A percentile compares a stretch with the other conserved stretches of the same genome.
Evolutionary conservation across 2,113 vertebrate genomes (phyloP).

Genomic region (Salvelinus sp.): DNA sequence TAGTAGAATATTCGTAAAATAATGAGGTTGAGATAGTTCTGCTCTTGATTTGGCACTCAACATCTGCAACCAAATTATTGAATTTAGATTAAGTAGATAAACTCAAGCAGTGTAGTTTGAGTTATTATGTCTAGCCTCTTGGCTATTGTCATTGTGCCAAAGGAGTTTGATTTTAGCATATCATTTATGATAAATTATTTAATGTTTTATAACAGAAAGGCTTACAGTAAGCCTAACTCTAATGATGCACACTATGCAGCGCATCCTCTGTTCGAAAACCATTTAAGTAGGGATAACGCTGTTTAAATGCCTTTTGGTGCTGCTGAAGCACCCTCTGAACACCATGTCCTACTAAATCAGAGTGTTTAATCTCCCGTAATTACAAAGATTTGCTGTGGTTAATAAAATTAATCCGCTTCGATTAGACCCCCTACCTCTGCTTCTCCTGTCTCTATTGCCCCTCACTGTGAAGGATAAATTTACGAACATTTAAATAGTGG

Average conservation of each 20-base stretch:
- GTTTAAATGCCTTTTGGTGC: slow-evolving; percentile 56
- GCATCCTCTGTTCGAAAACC: slow-evolving; percentile 35
- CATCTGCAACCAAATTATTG: too few relatives aligned
- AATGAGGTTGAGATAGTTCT: too few relatives aligned
- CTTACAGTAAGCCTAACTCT: not conserved
- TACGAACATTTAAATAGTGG: slow-evolving; percentile 66
- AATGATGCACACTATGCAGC: not conserved
- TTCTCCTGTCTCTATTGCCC: slow-evolving; percentile 62
- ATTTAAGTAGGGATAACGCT: slow-evolving; percentile 60
- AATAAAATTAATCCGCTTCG: slow-evolving; percentile 72
- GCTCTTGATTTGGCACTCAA: too few relatives aligned
- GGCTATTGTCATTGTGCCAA: too few relatives aligned
- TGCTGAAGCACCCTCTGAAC: slow-evolving; percentile 48
- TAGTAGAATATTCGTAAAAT: too few relatives aligned
- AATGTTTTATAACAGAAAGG: not conserved
- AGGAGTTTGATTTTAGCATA: too few relatives aligned
- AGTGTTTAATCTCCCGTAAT: slow-evolving; percentile 76
- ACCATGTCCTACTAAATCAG: slow-evolving; percentile 65
- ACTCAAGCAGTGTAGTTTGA: too few relatives aligned
- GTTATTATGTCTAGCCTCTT: too few relatives aligned
- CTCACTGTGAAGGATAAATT: slow-evolving; percentile 67
- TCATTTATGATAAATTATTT: too few relatives aligned
- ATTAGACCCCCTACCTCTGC: slow-evolving; percentile 69
- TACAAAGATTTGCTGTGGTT: slow-evolving; percentile 76
- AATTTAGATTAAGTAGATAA: too few relatives aligned